Conservation (phyloP, 2,888 invertebrate species). For the Eristalis arbustorum region DNA sequence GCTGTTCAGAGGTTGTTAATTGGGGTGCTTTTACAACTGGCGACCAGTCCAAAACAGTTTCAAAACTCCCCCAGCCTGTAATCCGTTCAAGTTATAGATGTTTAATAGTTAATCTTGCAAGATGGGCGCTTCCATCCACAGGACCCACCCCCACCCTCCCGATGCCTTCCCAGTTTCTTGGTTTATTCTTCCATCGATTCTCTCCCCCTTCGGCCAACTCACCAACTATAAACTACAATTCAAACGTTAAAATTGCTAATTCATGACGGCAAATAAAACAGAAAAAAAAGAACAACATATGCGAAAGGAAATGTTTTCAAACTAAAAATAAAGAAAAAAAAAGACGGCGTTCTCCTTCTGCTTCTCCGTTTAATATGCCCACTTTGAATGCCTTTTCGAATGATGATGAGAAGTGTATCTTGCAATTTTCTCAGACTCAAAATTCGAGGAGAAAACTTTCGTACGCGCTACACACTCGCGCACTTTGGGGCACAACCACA, state of each 20-base stretch:
- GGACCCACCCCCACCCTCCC: background rate
- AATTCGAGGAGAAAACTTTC: constrained; percentile 41
- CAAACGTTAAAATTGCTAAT: background rate
- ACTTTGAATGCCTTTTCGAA: constrained; percentile 46
- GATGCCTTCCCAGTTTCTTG: background rate
- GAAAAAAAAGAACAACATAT: background rate
- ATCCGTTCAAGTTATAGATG: too few relatives aligned
- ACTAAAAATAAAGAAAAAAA: constrained; percentile 52
- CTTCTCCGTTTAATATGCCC: constrained; percentile 41
- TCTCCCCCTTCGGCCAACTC: background rate
- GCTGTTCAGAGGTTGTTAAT: too few relatives aligned
- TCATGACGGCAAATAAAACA: constrained; percentile 2
- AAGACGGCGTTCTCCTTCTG: constrained; percentile 1
- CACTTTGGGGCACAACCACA: background rate
- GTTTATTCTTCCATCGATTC: background rate
- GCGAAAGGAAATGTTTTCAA: background rate
- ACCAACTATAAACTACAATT: constrained; percentile 1
- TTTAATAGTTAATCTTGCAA: too few relatives aligned
- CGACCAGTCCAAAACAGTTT: too few relatives aligned
- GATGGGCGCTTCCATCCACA: too few relatives aligned
- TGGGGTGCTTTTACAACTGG: too few relatives aligned
- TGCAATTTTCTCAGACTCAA: constrained; percentile 55
- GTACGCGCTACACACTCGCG: background rate
- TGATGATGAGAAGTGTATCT: constrained; percentile 53
- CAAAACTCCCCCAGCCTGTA: too few relatives aligned